These are phyloP conservation scores for Chunga burmeisteri DNA, from an alignment of 2,113 vertebrate species.

Conservation along the genomic window DNA sequence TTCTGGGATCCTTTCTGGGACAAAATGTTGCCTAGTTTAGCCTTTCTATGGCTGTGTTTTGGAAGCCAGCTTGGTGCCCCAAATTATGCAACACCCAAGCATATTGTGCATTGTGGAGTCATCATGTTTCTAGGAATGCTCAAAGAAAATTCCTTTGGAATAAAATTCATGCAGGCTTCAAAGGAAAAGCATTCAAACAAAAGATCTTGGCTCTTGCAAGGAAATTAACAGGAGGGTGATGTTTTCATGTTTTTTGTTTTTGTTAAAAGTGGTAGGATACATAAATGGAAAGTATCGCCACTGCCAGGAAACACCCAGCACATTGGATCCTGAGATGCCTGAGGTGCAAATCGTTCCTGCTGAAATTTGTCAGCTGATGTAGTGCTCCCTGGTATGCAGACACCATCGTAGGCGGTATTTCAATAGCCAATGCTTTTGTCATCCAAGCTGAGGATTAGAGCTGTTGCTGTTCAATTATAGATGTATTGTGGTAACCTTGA, in stretches of 20 bases:
- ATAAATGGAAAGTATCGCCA: background rate
- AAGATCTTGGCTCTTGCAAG: background rate
- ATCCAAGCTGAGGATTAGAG: background rate
- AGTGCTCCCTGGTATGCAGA: background rate
- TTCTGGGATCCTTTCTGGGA: background rate
- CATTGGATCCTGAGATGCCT: background rate
- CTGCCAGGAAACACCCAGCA: background rate
- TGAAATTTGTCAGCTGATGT: background rate
- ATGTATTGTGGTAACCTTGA: slow-evolving; percentile 14
- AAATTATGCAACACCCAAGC: background rate
- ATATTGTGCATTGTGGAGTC: background rate
- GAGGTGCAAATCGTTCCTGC: background rate
- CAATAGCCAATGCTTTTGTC: background rate
- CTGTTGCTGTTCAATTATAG: background rate
- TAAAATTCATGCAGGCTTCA: background rate
- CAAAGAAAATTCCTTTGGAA: background rate
- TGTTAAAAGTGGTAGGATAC: background rate
- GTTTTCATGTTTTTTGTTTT: background rate
- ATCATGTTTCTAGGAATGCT: background rate
- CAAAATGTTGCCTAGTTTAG: background rate
- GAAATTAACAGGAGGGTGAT: background rate
- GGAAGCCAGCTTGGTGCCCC: background rate
- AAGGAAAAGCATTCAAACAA: background rate
- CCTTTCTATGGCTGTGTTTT: background rate
- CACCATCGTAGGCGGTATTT: background rate